Evolutionary conservation across 1,140 invertebrate species (phyloP).

Genomic region (Pomacea maculata): DNA sequence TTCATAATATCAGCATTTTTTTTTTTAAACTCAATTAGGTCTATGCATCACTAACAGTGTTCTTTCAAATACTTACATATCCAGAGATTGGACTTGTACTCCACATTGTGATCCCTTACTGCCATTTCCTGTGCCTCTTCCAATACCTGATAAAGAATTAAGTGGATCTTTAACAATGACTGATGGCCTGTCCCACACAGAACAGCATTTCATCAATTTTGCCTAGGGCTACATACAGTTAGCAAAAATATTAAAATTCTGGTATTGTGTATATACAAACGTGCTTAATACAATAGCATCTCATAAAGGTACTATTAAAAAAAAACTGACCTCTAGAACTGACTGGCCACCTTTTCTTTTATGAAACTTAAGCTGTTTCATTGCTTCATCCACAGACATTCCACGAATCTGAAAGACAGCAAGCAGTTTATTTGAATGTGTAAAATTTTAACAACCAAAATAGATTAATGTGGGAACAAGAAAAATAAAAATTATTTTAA

Average conservation of each 20-base stretch:
- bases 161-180: neutral
- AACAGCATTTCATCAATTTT: no score
- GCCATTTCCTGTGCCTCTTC: constrained; percentile 88
- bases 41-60: neutral
- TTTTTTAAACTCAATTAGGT: neutral
- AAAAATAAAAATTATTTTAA: neutral
- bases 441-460: neutral
- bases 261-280: no score
- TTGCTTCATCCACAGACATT: constrained; percentile 91
- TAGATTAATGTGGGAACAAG: neutral
- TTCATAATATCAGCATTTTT: neutral
- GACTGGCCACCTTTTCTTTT: constrained; percentile 83
- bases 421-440: neutral
- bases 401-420: constrained; percentile 72
- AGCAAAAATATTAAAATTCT: no score
- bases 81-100: constrained; percentile 96
- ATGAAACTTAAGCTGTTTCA: constrained; percentile 88
- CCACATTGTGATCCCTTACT: constrained; percentile 89
- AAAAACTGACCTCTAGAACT: constrained; percentile 75
- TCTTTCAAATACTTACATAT: constrained; percentile 77
- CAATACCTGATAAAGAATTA: constrained; percentile 45
- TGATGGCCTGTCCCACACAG: no score
- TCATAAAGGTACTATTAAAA: neutral
- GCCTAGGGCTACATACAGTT: no score
- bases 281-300: no score